These are phyloP conservation scores for Aplidium turbinatum DNA, from an alignment of 23 tunicate genomes.

Conservation along the genomic window DNA sequence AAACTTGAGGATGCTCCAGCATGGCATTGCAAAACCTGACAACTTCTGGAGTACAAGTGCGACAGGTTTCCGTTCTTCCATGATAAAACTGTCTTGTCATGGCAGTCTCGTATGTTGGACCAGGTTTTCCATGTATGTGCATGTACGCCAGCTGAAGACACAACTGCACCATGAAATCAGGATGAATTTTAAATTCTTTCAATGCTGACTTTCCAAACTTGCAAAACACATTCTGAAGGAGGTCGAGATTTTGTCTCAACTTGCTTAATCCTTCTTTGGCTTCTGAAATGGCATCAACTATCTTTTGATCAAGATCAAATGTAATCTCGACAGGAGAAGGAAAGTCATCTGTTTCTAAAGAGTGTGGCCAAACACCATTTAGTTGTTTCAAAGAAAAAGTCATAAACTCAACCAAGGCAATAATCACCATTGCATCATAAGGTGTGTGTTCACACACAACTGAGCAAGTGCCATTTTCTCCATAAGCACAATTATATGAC, in stretches of 20 bases:
- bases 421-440: conserved; percentile 88
- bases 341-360: conserved; percentile 31
- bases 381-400: conserved; percentile 13
- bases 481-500: conserved; percentile 43
- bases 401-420: conserved; percentile 57
- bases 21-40: conserved; percentile 66
- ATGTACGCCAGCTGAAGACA: conserved; percentile 83
- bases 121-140: conserved; percentile 78
- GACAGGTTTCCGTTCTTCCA: conserved; percentile 90
- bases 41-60: conserved; percentile 89
- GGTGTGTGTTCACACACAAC: conserved; percentile 88
- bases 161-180: conserved; percentile 77
- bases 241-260: conserved; percentile 45
- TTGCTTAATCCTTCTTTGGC: conserved; percentile 22
- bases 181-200: conserved; percentile 60
- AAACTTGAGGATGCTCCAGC: conserved; percentile 18
- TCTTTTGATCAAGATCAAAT: conserved; percentile 52
- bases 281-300: conserved; percentile 23
- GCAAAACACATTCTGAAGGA: conserved; percentile 41
- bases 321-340: conserved; percentile 39
- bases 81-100: conserved; percentile 86
- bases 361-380: conserved; percentile 37
- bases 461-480: conserved; percentile 49
- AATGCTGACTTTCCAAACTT: conserved; percentile 66
- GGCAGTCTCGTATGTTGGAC: conserved; percentile 95